Percentiles rank a stretch among this genome's conserved stretches.
phyloP scores from a whole-genome alignment of 2,797 vertebrate species.

The Acridotheres tristis region DNA sequence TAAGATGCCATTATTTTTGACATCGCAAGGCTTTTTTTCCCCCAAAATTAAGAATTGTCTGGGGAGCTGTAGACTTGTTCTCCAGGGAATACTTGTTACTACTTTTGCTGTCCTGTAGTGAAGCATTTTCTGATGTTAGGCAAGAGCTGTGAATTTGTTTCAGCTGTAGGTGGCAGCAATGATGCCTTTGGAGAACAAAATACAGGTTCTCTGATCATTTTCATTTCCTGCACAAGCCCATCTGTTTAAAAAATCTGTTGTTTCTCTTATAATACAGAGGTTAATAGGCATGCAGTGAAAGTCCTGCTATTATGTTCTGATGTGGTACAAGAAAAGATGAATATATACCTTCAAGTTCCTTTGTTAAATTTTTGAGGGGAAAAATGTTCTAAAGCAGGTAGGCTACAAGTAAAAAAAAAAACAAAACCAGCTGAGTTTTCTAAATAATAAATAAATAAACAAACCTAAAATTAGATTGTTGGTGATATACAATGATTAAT shows the following conservation, averaged over 20 bases:
- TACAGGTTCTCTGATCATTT: neutral
- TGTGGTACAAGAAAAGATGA: neutral
- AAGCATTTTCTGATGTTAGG: neutral
- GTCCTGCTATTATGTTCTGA: neutral
- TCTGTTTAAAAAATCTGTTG: neutral
- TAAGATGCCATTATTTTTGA: neutral
- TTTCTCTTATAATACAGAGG: neutral
- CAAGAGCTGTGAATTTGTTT: neutral
- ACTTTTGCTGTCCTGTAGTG: neutral
- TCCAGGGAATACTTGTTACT: fast-evolving
- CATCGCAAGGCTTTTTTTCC: neutral
- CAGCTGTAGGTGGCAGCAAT: slow-evolving; percentile 51
- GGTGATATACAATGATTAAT: neutral
- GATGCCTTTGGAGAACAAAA: neutral
- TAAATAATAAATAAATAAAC: neutral
- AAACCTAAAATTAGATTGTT: neutral
- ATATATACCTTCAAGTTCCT: neutral
- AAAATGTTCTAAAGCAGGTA: neutral
- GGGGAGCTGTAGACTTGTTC: neutral
- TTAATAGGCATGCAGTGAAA: neutral
- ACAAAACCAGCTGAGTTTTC: neutral
- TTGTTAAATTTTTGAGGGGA: neutral
- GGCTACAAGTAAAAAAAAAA: neutral
- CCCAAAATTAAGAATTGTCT: neutral
- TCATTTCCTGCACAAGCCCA: neutral